Evolutionary conservation across 2,888 invertebrate species (phyloP).

Genomic region (Drosophila anceps): DNA sequence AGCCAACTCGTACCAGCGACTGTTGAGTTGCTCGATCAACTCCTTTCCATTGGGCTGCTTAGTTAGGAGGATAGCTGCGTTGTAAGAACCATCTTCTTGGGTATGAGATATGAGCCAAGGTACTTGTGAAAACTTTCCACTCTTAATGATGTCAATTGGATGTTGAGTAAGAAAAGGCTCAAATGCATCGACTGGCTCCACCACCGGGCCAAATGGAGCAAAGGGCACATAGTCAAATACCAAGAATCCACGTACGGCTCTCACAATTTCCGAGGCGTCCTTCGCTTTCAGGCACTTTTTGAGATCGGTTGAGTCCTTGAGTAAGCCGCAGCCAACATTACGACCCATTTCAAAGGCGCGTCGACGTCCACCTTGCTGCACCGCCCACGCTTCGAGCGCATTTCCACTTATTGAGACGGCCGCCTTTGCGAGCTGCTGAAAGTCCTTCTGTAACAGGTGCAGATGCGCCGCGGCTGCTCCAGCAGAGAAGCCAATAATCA

Average conservation of each 20-base stretch:
- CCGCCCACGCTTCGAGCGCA: conserved; percentile 88
- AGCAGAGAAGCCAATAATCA: conserved; percentile 90
- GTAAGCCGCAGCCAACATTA: conserved; percentile 88
- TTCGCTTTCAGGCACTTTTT: conserved; percentile 75
- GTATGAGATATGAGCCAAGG: conserved; percentile 89
- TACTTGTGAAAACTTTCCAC: conserved; percentile 88
- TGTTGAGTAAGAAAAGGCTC: conserved; percentile 89
- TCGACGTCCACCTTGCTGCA: conserved; percentile 86
- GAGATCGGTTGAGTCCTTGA: conserved; percentile 86
- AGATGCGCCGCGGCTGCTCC: conserved; percentile 92
- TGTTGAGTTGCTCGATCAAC: conserved; percentile 36
- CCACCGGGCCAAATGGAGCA: conserved; percentile 90
- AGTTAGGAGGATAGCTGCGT: conserved; percentile 25
- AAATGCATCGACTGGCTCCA: conserved; percentile 86
- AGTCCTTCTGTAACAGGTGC: conserved; percentile 88
- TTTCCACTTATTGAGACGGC: conserved; percentile 89
- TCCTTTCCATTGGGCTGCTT: conserved; percentile 34
- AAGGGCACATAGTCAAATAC: conserved; percentile 89
- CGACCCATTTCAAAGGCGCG: conserved; percentile 88
- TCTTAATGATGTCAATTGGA: conserved; percentile 88
- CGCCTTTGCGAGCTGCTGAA: conserved; percentile 56
- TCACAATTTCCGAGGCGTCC: conserved; percentile 29
- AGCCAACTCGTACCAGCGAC: conserved; percentile 44
- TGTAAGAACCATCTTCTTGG: conserved; percentile 33
- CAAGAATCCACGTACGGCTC: conserved; percentile 57